Percentiles rank a stretch among this genome's conserved stretches.
phyloP scores from a whole-genome alignment of 2,888 invertebrate genomes.

The Nomada lathburiana region DNA sequence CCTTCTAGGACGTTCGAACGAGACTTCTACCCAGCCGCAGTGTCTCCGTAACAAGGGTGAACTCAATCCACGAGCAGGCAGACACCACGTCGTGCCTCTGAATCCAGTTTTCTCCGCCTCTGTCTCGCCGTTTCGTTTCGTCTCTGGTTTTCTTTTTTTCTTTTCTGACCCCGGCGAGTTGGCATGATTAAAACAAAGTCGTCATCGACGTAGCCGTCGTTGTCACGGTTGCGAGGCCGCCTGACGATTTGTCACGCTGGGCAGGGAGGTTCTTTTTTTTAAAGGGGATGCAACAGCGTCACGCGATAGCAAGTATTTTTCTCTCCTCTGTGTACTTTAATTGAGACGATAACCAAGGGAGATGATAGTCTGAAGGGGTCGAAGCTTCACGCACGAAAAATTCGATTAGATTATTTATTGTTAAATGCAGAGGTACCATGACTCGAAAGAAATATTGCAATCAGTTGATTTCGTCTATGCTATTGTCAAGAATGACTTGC shows the following conservation, averaged over 20 bases:
- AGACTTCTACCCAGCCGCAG: constrained; percentile 62
- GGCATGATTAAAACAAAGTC: constrained; percentile 67
- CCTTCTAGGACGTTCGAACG: constrained; percentile 69
- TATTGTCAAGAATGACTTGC: neutral
- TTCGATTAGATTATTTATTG: no score
- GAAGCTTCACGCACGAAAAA: no score
- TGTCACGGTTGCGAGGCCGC: constrained; percentile 26
- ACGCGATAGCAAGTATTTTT: no score
- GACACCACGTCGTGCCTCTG: constrained; percentile 43
- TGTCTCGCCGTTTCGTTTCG: constrained; percentile 16
- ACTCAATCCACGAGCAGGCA: constrained; percentile 62
- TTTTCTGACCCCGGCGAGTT: constrained; percentile 43
- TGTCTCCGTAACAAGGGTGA: constrained; percentile 69
- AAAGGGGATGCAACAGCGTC: no score
- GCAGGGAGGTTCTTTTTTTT: no score
- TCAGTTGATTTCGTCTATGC: neutral
- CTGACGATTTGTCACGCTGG: constrained; percentile 42
- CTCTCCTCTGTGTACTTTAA: no score
- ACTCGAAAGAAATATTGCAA: no score
- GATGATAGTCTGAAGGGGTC: no score
- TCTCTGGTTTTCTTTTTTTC: constrained; percentile 19
- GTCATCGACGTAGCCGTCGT: constrained; percentile 35
- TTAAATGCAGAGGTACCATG: no score
- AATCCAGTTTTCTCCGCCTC: constrained; percentile 29
- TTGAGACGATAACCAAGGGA: no score